phyloP scores from a whole-genome alignment of 2,113 vertebrate species.

The Albula goreensis region DNA sequence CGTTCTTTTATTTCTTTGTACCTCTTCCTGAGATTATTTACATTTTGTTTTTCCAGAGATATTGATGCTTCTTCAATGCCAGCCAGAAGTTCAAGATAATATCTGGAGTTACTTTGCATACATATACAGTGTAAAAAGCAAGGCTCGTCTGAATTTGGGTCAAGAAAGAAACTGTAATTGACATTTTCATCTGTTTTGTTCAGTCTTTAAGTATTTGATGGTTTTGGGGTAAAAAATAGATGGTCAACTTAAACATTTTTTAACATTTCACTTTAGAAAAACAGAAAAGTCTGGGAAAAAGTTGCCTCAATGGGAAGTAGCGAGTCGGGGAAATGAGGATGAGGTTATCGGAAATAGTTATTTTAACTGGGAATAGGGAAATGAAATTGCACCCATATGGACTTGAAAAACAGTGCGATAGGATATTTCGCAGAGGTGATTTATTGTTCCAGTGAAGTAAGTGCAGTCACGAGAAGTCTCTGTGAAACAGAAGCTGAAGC shows the following conservation, averaged over 20 bases:
- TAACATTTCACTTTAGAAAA: neutral
- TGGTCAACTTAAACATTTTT: constrained; percentile 1
- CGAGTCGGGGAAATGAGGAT: neutral
- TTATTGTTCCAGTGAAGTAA: neutral
- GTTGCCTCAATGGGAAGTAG: neutral
- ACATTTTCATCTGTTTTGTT: no score
- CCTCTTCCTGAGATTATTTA: no score
- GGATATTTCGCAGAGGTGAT: neutral
- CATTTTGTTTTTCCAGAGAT: no score
- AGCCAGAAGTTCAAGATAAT: no score
- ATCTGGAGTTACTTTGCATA: no score
- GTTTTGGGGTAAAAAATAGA: neutral
- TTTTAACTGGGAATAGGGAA: neutral
- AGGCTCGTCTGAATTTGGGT: no score
- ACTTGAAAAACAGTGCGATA: neutral
- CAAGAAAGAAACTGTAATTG: no score
- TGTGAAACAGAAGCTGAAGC: constrained; percentile 2
- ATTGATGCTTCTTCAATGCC: no score
- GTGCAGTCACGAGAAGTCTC: neutral
- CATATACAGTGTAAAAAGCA: no score
- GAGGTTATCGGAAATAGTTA: neutral
- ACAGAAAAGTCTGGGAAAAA: neutral
- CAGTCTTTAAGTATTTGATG: no score
- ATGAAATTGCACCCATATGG: constrained; percentile 5
- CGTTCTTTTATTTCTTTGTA: no score